Conservation (phyloP, 2,113 vertebrate species). For the Hippoglossus stenolepis region DNA sequence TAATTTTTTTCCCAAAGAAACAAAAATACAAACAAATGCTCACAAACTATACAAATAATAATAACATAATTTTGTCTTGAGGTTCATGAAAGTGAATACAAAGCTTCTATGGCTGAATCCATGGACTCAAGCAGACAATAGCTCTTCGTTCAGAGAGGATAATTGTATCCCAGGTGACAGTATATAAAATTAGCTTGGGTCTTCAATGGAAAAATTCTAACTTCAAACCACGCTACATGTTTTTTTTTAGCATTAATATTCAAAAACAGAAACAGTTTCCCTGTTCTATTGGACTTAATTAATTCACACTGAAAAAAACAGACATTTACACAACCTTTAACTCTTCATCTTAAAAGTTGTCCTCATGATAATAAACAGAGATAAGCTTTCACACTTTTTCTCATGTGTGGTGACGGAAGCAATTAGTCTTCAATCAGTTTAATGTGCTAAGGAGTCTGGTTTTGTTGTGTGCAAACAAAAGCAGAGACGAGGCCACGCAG, state of each 20-base stretch:
- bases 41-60: too few relatives aligned
- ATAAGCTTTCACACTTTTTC: slow-evolving; percentile 2
- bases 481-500: slow-evolving; percentile 40
- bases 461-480: slow-evolving; percentile 65
- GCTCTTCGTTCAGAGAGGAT: too few relatives aligned
- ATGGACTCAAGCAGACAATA: too few relatives aligned
- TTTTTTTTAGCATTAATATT: neutral
- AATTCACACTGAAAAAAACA: slow-evolving; percentile 6
- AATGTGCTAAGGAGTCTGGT: slow-evolving; percentile 67
- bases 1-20: too few relatives aligned
- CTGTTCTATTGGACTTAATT: neutral
- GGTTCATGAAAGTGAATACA: too few relatives aligned
- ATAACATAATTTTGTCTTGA: too few relatives aligned
- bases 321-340: neutral
- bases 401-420: slow-evolving; percentile 40
- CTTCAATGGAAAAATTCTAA: neutral
- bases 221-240: neutral
- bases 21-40: too few relatives aligned
- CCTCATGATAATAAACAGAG: neutral
- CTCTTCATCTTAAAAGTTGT: neutral
- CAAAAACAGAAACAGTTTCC: neutral
- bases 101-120: too few relatives aligned
- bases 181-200: neutral
- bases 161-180: too few relatives aligned
- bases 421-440: slow-evolving; percentile 49